phyloP scores from a whole-genome alignment of 1,140 invertebrate species.

The Cyphomyrmex costatus region DNA sequence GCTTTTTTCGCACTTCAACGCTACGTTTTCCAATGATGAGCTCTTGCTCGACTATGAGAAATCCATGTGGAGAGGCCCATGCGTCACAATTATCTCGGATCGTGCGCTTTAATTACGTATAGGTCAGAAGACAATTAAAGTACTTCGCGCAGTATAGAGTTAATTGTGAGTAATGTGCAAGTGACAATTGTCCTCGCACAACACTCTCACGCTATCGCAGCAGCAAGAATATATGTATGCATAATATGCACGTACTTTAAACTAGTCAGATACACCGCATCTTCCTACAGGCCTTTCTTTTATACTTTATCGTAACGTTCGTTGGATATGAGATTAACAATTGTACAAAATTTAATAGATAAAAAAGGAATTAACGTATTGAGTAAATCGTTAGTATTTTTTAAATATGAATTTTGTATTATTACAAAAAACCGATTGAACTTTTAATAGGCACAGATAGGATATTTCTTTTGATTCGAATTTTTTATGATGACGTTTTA shows the following conservation, averaged over 20 bases:
- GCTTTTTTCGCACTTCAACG: background rate
- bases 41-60: background rate
- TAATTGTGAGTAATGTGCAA: slow-evolving; percentile 17
- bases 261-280: slow-evolving; percentile 82
- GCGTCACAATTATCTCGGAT: slow-evolving; percentile 28
- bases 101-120: slow-evolving; percentile 37
- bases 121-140: slow-evolving; percentile 11
- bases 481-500: slow-evolving; percentile 1
- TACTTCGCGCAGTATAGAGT: slow-evolving; percentile 1
- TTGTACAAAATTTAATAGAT: slow-evolving; percentile 22
- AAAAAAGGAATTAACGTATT: background rate
- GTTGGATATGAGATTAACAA: background rate
- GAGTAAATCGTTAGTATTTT: background rate
- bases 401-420: background rate
- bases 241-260: slow-evolving; percentile 80
- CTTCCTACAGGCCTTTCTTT: slow-evolving; percentile 69
- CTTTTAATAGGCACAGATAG: background rate
- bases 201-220: slow-evolving; percentile 59
- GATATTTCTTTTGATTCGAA: background rate
- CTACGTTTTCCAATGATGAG: background rate
- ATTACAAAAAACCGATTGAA: background rate
- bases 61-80: background rate
- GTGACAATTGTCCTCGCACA: slow-evolving; percentile 1
- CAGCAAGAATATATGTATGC: slow-evolving; percentile 76
- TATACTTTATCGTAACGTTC: background rate